A percentile compares a stretch with the other conserved stretches of the same genome.
Conservation (phyloP, 2,113 vertebrate species). For the Lutjanus erythropterus region DNA sequence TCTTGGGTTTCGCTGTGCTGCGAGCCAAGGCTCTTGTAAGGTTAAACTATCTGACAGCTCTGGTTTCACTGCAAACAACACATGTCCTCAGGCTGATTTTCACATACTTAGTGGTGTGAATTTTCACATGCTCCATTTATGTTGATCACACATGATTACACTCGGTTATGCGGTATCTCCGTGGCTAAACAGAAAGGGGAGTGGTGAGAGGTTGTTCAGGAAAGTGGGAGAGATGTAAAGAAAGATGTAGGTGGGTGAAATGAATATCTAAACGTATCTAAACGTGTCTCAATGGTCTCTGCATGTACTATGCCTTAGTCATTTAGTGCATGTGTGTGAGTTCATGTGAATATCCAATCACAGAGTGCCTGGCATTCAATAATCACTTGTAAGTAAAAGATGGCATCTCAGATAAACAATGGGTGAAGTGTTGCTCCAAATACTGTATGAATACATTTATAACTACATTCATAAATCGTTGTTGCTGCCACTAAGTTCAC, state of each 20-base stretch:
- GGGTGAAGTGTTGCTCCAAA: not conserved
- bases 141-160: slow-evolving; percentile 66
- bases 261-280: slow-evolving; percentile 27
- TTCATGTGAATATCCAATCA: not conserved
- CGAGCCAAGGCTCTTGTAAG: slow-evolving; percentile 48
- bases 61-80: slow-evolving; percentile 59
- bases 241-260: slow-evolving; percentile 11
- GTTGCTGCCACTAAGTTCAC: not conserved
- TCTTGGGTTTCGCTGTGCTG: slow-evolving; percentile 46
- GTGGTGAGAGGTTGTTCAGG: not conserved
- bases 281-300: not conserved
- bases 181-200: slow-evolving; percentile 2
- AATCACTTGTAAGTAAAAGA: not conserved
- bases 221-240: slow-evolving; percentile 17
- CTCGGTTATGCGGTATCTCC: slow-evolving; percentile 21
- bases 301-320: slow-evolving; percentile 1
- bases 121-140: slow-evolving; percentile 74
- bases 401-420: not conserved
- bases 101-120: slow-evolving; percentile 65
- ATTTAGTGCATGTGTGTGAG: not conserved
- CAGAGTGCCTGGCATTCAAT: not conserved
- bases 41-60: slow-evolving; percentile 73
- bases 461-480: too few species aligned
- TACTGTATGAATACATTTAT: not conserved
- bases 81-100: slow-evolving; percentile 55